These are phyloP conservation scores for Zaprionus lineosus DNA, from an alignment of 2,888 invertebrate species.

Conservation along the genomic window DNA sequence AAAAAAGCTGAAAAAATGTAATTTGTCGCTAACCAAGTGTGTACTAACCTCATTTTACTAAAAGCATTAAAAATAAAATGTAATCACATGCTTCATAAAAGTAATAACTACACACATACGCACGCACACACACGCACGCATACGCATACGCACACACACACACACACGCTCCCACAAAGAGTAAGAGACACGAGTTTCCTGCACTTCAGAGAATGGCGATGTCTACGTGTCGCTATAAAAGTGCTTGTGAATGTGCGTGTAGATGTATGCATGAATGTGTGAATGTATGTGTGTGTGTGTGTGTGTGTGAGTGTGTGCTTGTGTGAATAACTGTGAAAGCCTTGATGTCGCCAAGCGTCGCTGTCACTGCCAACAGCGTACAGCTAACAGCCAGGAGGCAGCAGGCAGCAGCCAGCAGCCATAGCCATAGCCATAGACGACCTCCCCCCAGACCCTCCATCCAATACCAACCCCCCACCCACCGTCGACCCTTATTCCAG, in stretches of 20 bases:
- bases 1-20: constrained; percentile 51
- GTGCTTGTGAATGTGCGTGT: constrained; percentile 26
- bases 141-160: constrained; percentile 1
- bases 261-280: constrained; percentile 12
- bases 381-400: constrained; percentile 39
- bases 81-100: constrained; percentile 79
- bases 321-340: constrained; percentile 43
- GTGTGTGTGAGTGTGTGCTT: constrained; percentile 10
- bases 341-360: constrained; percentile 44
- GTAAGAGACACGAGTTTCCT: constrained; percentile 50
- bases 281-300: constrained; percentile 11
- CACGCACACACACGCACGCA: constrained; percentile 18
- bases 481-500: too few species aligned
- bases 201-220: constrained; percentile 64
- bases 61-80: constrained; percentile 78
- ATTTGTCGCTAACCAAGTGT: constrained; percentile 79
- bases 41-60: constrained; percentile 78
- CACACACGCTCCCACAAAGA: constrained; percentile 7
- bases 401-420: constrained; percentile 25
- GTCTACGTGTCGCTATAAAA: constrained; percentile 73
- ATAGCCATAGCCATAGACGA: constrained; percentile 23
- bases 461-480: too few species aligned
- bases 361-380: constrained; percentile 54
- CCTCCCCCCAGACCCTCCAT: not conserved
- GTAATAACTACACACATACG: constrained; percentile 73